A percentile compares a stretch with the other conserved stretches of the same genome.
phyloP scores from a whole-genome alignment of 2,888 invertebrate species.

The Pachydiplax longipennis region DNA sequence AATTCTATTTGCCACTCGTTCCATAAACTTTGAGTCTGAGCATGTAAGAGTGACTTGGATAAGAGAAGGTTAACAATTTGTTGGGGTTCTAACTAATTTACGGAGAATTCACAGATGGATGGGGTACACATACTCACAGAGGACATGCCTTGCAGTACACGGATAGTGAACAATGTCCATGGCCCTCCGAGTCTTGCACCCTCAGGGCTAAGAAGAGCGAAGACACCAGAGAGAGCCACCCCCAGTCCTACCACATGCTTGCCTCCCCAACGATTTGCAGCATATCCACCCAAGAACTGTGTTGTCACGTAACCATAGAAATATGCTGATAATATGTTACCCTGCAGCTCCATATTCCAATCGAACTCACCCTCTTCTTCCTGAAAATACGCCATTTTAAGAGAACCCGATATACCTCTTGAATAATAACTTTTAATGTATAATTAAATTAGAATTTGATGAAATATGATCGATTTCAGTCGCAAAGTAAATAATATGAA shows the following conservation, averaged over 20 bases:
- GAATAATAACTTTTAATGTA: too few species aligned
- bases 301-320: slow-evolving; percentile 48
- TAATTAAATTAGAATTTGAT: too few species aligned
- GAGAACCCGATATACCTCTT: too few species aligned
- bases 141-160: slow-evolving; percentile 45
- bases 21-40: too few species aligned
- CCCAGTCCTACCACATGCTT: slow-evolving; percentile 46
- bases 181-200: slow-evolving; percentile 27
- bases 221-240: slow-evolving; percentile 33
- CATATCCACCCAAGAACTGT: slow-evolving; percentile 48
- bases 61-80: too few species aligned
- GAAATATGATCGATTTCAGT: too few species aligned
- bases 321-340: slow-evolving; percentile 47
- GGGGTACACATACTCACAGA: slow-evolving; percentile 20
- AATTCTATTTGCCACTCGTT: too few species aligned
- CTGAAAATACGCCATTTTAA: background rate
- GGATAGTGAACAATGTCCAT: slow-evolving; percentile 34
- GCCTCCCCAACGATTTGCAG: slow-evolving; percentile 46
- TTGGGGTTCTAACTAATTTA: too few species aligned
- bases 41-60: too few species aligned
- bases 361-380: slow-evolving; percentile 49
- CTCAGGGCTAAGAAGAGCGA: slow-evolving; percentile 46
- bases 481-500: too few species aligned
- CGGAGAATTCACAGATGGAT: too few species aligned
- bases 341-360: slow-evolving; percentile 48